Evolutionary conservation across 2,888 invertebrate species (phyloP).

Genomic region (Vanessa cardui): DNA sequence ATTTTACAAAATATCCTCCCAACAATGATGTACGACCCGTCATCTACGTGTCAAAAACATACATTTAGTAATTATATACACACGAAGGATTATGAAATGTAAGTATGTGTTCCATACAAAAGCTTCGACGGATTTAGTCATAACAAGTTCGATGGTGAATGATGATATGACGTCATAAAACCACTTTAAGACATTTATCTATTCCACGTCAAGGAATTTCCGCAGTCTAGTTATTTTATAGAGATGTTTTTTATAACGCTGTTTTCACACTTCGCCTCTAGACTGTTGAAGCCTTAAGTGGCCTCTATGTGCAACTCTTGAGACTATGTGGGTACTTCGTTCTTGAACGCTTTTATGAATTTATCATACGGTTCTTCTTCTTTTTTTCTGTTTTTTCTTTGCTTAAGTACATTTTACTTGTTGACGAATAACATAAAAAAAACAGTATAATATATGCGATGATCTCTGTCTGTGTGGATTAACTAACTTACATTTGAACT

Average conservation of each 20-base stretch:
- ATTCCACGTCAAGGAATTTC: background rate
- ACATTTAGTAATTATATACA: no score
- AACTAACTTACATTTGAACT: no score
- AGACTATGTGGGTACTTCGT: conserved; percentile 34
- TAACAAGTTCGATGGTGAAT: no score
- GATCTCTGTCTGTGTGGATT: no score
- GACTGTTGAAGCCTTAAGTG: conserved; percentile 35
- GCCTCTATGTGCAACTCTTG: conserved; percentile 33
- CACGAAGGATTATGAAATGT: no score
- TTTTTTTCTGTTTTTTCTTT: conserved; percentile 12
- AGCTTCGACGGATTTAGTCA: no score
- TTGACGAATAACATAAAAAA: background rate
- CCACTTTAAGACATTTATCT: no score
- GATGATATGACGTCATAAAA: no score
- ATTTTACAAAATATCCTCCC: no score
- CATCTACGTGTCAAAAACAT: no score
- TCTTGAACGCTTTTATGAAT: conserved; percentile 38
- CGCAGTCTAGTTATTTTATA: background rate
- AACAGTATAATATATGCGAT: background rate
- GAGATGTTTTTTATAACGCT: conserved; percentile 11
- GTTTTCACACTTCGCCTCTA: conserved; percentile 31
- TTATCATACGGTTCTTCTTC: conserved; percentile 16
- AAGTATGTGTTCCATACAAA: no score
- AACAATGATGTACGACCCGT: no score
- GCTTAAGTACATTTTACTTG: background rate